Percentiles rank a stretch among this genome's conserved stretches.
phyloP scores from a whole-genome alignment of 2,113 vertebrate genomes.

The Channa argus region DNA sequence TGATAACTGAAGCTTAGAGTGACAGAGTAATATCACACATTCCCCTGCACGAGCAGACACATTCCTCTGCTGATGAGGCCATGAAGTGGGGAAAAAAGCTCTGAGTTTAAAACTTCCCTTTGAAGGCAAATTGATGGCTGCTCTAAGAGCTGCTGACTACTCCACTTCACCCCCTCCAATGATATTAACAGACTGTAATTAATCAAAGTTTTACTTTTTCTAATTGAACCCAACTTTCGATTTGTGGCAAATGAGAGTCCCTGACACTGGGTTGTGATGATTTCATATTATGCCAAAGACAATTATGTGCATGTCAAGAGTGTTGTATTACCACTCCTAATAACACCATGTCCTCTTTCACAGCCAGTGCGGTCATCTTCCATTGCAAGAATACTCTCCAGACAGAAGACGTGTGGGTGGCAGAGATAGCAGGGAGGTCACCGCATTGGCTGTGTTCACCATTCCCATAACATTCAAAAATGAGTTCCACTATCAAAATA shows the following conservation, averaged over 20 bases:
- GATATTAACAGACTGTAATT: slow-evolving; percentile 74
- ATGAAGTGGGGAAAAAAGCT: slow-evolving; percentile 38
- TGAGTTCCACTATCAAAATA: slow-evolving; percentile 46
- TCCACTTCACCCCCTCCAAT: slow-evolving; percentile 38
- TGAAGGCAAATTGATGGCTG: slow-evolving; percentile 62
- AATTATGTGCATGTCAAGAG: slow-evolving; percentile 77
- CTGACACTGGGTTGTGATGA: slow-evolving; percentile 72
- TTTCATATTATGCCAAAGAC: slow-evolving; percentile 75
- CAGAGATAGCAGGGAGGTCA: slow-evolving; percentile 68
- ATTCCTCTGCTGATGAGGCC: slow-evolving; percentile 42
- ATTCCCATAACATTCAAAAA: slow-evolving; percentile 41
- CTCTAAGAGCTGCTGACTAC: slow-evolving; percentile 36
- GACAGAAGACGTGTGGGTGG: slow-evolving; percentile 70
- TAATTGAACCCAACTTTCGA: slow-evolving; percentile 71
- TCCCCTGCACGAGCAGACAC: slow-evolving; percentile 35
- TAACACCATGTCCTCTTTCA: slow-evolving; percentile 65
- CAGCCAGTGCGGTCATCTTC: slow-evolving; percentile 61
- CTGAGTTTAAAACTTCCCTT: slow-evolving; percentile 61
- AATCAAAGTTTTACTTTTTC: slow-evolving; percentile 75
- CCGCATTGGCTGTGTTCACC: slow-evolving; percentile 34
- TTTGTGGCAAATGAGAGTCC: slow-evolving; percentile 64
- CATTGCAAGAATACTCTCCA: slow-evolving; percentile 55
- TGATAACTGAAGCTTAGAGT: slow-evolving; percentile 70
- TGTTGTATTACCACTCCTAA: slow-evolving; percentile 72
- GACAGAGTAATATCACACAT: slow-evolving; percentile 70